Conservation (phyloP, 2,113 vertebrate species). For the Sisor rabdophorus region DNA sequence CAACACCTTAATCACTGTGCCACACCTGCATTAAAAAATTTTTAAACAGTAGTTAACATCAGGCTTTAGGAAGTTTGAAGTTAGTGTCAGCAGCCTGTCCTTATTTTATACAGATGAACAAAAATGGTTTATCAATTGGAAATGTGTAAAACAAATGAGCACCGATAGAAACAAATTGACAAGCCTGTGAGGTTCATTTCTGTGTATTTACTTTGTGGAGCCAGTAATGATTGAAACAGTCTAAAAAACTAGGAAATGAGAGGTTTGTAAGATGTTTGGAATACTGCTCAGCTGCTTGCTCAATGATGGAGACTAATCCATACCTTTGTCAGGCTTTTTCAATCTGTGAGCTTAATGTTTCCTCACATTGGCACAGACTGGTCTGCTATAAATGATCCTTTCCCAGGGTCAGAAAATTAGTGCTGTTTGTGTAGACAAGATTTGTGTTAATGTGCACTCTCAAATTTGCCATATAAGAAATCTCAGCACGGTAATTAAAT, state of each 20-base stretch:
- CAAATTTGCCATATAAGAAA: background rate
- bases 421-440: background rate
- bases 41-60: no score
- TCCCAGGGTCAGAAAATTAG: slow-evolving; percentile 2
- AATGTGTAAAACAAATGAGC: slow-evolving; percentile 31
- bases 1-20: no score
- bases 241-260: slow-evolving; percentile 30
- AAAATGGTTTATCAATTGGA: slow-evolving; percentile 12
- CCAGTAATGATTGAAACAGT: slow-evolving; percentile 11
- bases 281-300: background rate
- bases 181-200: slow-evolving; percentile 17
- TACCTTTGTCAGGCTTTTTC: background rate
- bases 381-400: background rate
- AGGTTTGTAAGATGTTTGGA: background rate
- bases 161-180: slow-evolving; percentile 6
- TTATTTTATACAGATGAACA: slow-evolving; percentile 16
- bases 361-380: background rate
- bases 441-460: background rate
- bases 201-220: slow-evolving; percentile 36
- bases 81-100: background rate
- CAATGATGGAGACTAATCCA: background rate
- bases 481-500: background rate
- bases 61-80: no score
- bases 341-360: background rate
- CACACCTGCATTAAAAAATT: no score